Evolutionary conservation across 2,888 invertebrate species (phyloP), one percentile per base, ranked within the genome.

Genomic region (Cryptophagus acutangulus): DNA sequence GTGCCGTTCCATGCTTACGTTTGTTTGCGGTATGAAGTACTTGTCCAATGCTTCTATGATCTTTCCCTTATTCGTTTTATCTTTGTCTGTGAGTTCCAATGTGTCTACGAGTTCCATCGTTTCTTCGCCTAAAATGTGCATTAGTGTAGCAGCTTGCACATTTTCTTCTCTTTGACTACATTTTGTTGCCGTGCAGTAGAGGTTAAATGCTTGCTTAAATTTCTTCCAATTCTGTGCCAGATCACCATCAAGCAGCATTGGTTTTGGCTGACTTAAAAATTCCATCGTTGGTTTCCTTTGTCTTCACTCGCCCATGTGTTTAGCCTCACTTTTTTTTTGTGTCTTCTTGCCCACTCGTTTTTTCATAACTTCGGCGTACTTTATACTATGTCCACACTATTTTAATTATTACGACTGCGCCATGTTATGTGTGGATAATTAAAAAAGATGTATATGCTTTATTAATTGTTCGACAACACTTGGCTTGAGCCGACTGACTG

Each of bases 21-120:
- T 50, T 14, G 39, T 25, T 30, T 45, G 36, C 13, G 50, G 48
- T 1, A 44, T 16, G 28, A 51, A 50, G 26, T 50, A 50, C 2
- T 26, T 18, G 10, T 51, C 44, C 13, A 51, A 51, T 16, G 38
- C 41, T 10, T 37, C 2, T 16, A 34, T 12, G 6, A 34, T 17
- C 3, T 4, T 16, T 5, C 18, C 34, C 12, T 13, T 8, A 17
- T 34, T 34, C 17, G n/a, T 34, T 4, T 6, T 17, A 5, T 34
- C 34, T 8, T 2, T 3, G 3, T 16, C 17, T 3, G 16, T 13
- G 3, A 34, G 6, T 34, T 17, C 34, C 3, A 34, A 18, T 34
- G 34, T 34, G 10, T 34, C 34, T 4, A 34, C 17, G 3, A 34
- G 3, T 34, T 34, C 34, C 13, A 34, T 5, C 8, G 18, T 20